Percentiles rank a stretch among this genome's conserved stretches.
These are phyloP conservation scores for Garra rufa DNA, from an alignment of 2,113 vertebrate species.

Conservation along the genomic window DNA sequence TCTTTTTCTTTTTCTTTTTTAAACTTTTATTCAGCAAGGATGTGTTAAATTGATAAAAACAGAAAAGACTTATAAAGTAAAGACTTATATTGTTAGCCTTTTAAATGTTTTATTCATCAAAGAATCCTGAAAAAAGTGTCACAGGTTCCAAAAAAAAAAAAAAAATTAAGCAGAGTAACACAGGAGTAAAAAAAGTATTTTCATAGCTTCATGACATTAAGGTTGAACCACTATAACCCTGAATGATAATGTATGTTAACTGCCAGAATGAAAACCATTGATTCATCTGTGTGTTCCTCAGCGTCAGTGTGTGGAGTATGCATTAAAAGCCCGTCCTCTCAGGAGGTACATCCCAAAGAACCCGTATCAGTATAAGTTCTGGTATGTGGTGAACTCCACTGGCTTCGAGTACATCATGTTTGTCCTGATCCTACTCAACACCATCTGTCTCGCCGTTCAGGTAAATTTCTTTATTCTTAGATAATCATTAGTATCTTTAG, in stretches of 20 bases:
- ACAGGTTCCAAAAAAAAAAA: no score
- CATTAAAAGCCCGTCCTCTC: conserved; percentile 93
- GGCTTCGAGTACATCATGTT: conserved; percentile 99
- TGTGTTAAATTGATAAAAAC: no score
- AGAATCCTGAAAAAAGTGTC: no score
- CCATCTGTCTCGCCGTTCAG: conserved; percentile 98
- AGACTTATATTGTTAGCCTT: no score
- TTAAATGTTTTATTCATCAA: no score
- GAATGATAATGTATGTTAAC: background rate
- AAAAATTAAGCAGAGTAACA: no score
- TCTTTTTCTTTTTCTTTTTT: no score
- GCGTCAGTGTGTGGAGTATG: conserved; percentile 99
- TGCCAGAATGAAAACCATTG: background rate
- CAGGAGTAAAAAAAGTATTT: no score
- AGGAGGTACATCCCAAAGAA: conserved; percentile 98
- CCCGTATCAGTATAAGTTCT: conserved; percentile 99
- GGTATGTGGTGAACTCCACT: conserved; percentile 99
- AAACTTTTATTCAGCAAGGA: no score
- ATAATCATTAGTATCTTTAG: background rate
- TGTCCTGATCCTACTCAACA: conserved; percentile 99
- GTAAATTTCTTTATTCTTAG: conserved; percentile 70
- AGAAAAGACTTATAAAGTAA: no score
- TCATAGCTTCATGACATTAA: no score
- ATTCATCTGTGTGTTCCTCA: conserved; percentile 62
- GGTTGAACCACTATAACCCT: no score